phyloP scores from a whole-genome alignment of 2,888 invertebrate species.

The Uloborus plumipes region DNA sequence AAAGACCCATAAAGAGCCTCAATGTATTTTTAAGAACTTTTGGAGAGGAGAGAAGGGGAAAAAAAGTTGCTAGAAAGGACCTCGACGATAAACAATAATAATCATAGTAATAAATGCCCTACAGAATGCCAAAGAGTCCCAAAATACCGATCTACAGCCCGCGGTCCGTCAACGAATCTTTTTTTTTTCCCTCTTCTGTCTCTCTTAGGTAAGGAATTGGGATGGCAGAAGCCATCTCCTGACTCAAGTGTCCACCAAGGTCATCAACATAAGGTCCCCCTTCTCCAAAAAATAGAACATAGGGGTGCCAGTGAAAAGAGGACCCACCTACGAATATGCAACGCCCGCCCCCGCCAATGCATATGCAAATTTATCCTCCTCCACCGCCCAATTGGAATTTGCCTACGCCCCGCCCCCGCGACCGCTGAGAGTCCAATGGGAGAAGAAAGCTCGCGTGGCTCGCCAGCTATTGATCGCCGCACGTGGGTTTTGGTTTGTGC shows the following conservation, averaged over 20 bases:
- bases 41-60: slow-evolving; percentile 14
- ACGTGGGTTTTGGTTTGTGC: slow-evolving; percentile 57
- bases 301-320: neutral
- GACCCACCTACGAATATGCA: slow-evolving; percentile 39
- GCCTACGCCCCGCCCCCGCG: slow-evolving; percentile 69
- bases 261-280: slow-evolving; percentile 56
- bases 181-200: neutral
- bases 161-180: slow-evolving; percentile 1
- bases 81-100: slow-evolving; percentile 9
- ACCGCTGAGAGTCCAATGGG: slow-evolving; percentile 50
- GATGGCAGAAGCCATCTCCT: neutral
- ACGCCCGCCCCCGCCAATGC: slow-evolving; percentile 52
- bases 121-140: slow-evolving; percentile 21
- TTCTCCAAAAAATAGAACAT: neutral
- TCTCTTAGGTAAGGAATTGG: neutral
- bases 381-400: slow-evolving; percentile 65
- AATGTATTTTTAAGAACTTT: slow-evolving; percentile 41
- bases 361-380: slow-evolving; percentile 65
- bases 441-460: slow-evolving; percentile 35
- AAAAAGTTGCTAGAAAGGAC: neutral
- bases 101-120: slow-evolving; percentile 31
- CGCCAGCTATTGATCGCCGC: slow-evolving; percentile 57
- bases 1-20: slow-evolving; percentile 22
- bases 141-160: slow-evolving; percentile 1
- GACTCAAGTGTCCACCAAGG: slow-evolving; percentile 42